Base-by-base conservation (phyloP, 2,888 invertebrate species). In the Cistogaster globosa region DNA sequence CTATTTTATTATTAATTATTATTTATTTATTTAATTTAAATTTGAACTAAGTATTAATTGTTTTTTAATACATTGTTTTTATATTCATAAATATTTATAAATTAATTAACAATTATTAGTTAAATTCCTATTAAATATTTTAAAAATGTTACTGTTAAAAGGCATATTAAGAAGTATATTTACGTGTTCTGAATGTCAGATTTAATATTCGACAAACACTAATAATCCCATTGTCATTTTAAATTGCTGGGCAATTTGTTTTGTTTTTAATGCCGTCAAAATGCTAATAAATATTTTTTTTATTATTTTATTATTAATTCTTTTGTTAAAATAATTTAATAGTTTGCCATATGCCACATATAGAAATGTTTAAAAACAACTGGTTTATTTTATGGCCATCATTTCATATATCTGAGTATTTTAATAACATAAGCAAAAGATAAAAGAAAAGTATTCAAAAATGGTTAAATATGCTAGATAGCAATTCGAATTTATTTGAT, bases 121-220 rank as follows among this genome's bases (percentile, higher is more conserved):
- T 8, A 32, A 32, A 32, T 32, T 8, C 32, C 6, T 32, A 32
- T 32, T 5, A 32, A 32, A 32, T 8, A 32, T 32, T 32, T 60
- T 51, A 69, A 69, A 62, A 69, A 69, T 69, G 22, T 62, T 32
- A 48, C 18, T 78, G 62, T 69, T 78, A 60, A 62, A 78, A 78
- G 53, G 60, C 32, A 45, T 53, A 69, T 78, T 62, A 22, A 26
- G 63, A 79, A 79, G 69, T 71, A 51, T 75, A 65, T 84, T 53
- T 60, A 71, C 58, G 65, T 78, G 74, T 74, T 62, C 45, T 68
- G 75, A 75, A 79, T 79, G 58, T 58, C 63, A 75, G 58, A 84
- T 79, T 71, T 57, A 60, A 69, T 62, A 45, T 65, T 58, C 57
- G 20, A 48, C 57, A 67, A 18, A 53, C 53, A 51, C 36, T 51